phyloP scores from a whole-genome alignment of 2,797 vertebrate species.

The Phrynocephalus forsythii region DNA sequence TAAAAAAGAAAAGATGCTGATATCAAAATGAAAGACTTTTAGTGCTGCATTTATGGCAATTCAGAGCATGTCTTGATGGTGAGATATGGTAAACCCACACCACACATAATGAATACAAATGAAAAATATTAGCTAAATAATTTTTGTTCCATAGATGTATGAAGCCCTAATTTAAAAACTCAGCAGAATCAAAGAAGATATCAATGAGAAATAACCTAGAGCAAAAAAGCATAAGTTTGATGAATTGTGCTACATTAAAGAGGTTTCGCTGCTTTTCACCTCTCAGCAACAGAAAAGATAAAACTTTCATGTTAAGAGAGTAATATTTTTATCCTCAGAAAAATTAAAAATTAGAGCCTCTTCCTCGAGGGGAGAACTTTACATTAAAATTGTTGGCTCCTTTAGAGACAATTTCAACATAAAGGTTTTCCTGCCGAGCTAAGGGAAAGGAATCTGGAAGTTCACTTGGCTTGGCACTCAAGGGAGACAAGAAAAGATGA shows the following conservation, averaged over 20 bases:
- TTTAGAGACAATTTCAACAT: conserved; percentile 67
- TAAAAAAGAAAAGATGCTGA: conserved; percentile 52
- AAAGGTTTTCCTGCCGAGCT: conserved; percentile 46
- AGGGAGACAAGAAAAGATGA: conserved; percentile 50
- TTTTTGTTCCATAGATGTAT: conserved; percentile 58
- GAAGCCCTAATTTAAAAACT: conserved; percentile 72
- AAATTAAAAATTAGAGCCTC: conserved; percentile 71
- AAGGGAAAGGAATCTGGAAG: conserved; percentile 49
- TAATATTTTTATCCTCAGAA: conserved; percentile 72
- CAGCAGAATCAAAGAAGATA: conserved; percentile 65
- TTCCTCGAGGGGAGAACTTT: conserved; percentile 69
- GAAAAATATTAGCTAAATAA: conserved; percentile 71
- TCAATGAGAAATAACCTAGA: conserved; percentile 72
- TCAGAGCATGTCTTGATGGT: conserved; percentile 56
- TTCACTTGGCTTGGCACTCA: conserved; percentile 62
- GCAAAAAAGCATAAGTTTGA: conserved; percentile 70
- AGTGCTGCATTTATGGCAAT: conserved; percentile 47
- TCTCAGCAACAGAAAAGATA: conserved; percentile 63
- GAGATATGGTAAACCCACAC: conserved; percentile 64
- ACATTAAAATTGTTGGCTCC: conserved; percentile 63
- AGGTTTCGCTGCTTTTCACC: conserved; percentile 60
- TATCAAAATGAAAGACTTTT: conserved; percentile 66
- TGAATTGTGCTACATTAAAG: conserved; percentile 71
- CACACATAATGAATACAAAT: conserved; percentile 70
- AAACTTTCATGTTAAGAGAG: conserved; percentile 67